Conservation (phyloP, 2,113 vertebrate species). For the Psammodynastes pulverulentus region DNA sequence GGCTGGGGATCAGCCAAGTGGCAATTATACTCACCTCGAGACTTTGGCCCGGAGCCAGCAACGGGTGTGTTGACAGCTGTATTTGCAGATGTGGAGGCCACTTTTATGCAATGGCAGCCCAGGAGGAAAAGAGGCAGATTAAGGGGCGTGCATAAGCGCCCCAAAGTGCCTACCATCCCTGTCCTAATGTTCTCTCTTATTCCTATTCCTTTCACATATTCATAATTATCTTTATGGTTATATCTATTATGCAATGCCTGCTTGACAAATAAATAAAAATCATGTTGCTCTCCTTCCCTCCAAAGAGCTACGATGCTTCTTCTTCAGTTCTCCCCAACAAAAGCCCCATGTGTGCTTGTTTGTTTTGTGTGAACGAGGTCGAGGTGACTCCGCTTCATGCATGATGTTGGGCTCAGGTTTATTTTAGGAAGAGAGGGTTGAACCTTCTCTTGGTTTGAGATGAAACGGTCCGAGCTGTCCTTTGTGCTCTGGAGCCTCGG, state of each 20-base stretch:
- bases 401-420: not conserved
- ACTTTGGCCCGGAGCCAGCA: not conserved
- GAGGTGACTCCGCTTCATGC: not conserved
- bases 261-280: no score
- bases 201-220: no score
- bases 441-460: not conserved
- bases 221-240: no score
- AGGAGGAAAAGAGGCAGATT: not conserved
- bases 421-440: not conserved
- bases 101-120: not conserved
- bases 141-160: no score
- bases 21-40: not conserved
- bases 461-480: not conserved
- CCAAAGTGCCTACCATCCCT: no score
- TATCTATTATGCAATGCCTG: no score
- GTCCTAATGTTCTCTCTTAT: no score
- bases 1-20: slow-evolving; percentile 12
- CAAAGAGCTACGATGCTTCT: no score
- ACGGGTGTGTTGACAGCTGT: not conserved
- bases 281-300: not conserved
- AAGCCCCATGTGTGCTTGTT: not conserved
- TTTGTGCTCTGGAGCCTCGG: not conserved
- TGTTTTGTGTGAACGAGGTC: not conserved
- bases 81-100: not conserved
- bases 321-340: not conserved